Base-by-base conservation (phyloP, 1,140 invertebrate species). In the Drosophila pandora region DNA sequence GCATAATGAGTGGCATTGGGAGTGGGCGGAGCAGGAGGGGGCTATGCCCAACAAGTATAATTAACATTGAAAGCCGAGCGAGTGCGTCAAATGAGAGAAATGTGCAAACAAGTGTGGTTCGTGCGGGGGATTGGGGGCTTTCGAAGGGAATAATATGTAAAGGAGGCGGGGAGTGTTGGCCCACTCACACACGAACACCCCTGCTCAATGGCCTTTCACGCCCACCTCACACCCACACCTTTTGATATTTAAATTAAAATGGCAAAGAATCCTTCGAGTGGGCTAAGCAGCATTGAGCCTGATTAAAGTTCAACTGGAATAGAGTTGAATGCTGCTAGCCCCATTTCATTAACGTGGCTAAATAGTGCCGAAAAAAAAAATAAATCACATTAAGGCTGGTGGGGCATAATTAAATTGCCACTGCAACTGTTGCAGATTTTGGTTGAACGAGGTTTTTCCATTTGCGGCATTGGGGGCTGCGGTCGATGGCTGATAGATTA, bases 51-150 rank as follows among this genome's bases (percentile, higher is more conserved):
- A 72, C 67, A 63, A 62, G 77, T 71, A 82, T 87, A 87, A 88
- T 88, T 82, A 87, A 87, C 82, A 88, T 82, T 88, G 78, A 82
- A 69, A 82, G 74, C 74, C 48, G n/a, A 48, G 45, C 39, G 52
- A 50, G 45, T 43, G 64, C 74, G 63, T 70, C 75, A 85, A 85
- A 85, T 78, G 61, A 74, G 64, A 74, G 65, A 88, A 82, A 85
- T 74, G 61, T 77, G 76, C 72, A 80, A 67, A 78, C 60, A 77
- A 58, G 48, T 64, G 50, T 12, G 53, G 47, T 64, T 34, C 17
- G 13, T 30, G 9, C n/a, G 58, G 25, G 13, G 13, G 7, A 3
- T 1, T 28, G 2, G n/a, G 9, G 22, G 28, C 10, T 17, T 12
- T 32, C 1, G 3, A 10, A 10, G 34, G 12, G 50, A 34, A 13